Evolutionary conservation across 2,113 vertebrate species (phyloP).

Genomic region (Malurus elegans): DNA sequence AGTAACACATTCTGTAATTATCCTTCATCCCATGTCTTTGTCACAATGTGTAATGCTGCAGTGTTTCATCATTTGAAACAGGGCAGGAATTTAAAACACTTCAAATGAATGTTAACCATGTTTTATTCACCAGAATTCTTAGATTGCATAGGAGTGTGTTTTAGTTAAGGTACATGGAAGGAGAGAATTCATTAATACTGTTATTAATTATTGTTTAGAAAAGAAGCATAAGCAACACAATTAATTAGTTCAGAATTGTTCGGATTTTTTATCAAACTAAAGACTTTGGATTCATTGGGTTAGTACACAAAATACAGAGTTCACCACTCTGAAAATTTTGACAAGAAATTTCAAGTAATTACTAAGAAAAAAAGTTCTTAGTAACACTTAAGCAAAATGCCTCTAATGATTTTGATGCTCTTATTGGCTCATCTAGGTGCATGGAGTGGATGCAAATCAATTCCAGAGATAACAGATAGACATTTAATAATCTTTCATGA

Average conservation of each 20-base stretch:
- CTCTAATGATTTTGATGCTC: slow-evolving; percentile 15
- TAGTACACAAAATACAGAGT: background rate
- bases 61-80: slow-evolving; percentile 58
- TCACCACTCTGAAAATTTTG: background rate
- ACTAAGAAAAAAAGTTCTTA: background rate
- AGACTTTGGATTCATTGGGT: background rate
- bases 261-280: background rate
- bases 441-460: background rate
- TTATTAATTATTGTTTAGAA: background rate
- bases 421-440: background rate
- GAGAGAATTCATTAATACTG: background rate
- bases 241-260: background rate
- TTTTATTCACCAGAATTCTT: background rate
- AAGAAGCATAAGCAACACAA: background rate
- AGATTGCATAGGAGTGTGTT: background rate
- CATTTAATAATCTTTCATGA: slow-evolving; percentile 51
- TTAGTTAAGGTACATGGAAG: background rate
- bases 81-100: slow-evolving; percentile 46
- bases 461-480: slow-evolving; percentile 31
- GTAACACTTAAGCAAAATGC: slow-evolving; percentile 33
- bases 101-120: slow-evolving; percentile 29
- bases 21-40: slow-evolving; percentile 58
- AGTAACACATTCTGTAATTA: slow-evolving; percentile 70
- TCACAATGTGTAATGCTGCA: slow-evolving; percentile 8
- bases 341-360: background rate